Base-by-base conservation (phyloP, 1,140 invertebrate species). In the Propsilocerus akamusi region DNA sequence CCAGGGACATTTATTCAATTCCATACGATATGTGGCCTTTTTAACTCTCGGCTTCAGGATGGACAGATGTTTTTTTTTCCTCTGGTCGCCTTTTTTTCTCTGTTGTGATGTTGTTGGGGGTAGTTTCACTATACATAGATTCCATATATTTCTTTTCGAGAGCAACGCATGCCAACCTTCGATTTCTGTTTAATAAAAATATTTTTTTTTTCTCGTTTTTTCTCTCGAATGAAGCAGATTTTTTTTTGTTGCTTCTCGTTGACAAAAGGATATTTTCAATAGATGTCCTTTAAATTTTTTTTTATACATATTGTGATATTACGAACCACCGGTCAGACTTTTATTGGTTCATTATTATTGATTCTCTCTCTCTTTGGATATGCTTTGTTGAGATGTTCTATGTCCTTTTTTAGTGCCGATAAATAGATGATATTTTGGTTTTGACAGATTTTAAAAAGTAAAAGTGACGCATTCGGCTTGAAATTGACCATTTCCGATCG, bases 1-100 rank as follows among this genome's bases (percentile, higher is more conserved):
- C n/a, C 14, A 41, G 14, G 14, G 14, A 41, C 8, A 41, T 41
- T 37, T 41, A 12, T 30, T 30, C 7, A 37, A 41, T 41, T 20
- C 22, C 34, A 14, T 20, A 17, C 22, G 34, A 20, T 41, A 20
- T 41, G 34, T 41, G 34, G 34, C 34, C 34, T 41, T 41, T n/a
- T 41, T 41, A 41, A 41, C 34, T 41, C 34, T 41, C 34, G 14
- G 34, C 34, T 41, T 41, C 34, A 41, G 34, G 34, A 41, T 41
- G 34, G 34, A 41, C 34, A 41, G 34, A 41, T 41, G 34, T 41
- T 41, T 41, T 20, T n/a, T 20, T 41, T 41, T 41, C 34, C 34
- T 20, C 34, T 41, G 34, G 34, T 41, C 34, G 14, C 22, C 22
- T 41, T 41, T 20, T 17, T 41, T 41, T 37, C 4, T 37, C n/a